Percentiles rank a stretch among this genome's conserved stretches.
Evolutionary conservation across 2,888 invertebrate genomes (phyloP).

Genomic region (Nasonovia ribisnigri): DNA sequence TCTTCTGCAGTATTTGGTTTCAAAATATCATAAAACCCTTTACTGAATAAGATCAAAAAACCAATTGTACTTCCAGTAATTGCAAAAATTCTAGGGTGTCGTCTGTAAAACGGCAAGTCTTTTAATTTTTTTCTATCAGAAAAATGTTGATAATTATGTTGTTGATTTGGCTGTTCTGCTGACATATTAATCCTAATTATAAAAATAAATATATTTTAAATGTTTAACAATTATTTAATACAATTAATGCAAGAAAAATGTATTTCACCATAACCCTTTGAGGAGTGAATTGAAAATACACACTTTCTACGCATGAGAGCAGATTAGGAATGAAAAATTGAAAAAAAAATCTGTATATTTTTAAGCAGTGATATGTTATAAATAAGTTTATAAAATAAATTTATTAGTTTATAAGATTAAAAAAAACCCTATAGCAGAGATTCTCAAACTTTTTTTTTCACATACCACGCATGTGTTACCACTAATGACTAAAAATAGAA

Average conservation of each 20-base stretch:
- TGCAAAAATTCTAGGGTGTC: slow-evolving; percentile 76
- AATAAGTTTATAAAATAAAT: not conserved
- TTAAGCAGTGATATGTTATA: not conserved
- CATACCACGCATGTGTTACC: too few relatives aligned
- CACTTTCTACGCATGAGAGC: not conserved
- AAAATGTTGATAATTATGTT: slow-evolving; percentile 23
- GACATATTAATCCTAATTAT: slow-evolving; percentile 38
- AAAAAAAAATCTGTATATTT: not conserved
- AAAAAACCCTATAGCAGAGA: too few relatives aligned
- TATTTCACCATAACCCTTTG: not conserved
- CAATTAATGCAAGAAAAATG: not conserved
- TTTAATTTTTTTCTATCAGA: slow-evolving; percentile 69
- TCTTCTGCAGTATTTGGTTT: slow-evolving; percentile 68
- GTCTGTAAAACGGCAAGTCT: slow-evolving; percentile 75
- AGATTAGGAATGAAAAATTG: not conserved
- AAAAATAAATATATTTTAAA: not conserved
- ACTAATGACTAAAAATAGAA: too few relatives aligned
- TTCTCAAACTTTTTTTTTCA: too few relatives aligned
- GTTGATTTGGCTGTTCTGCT: not conserved
- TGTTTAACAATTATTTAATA: not conserved
- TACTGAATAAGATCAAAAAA: slow-evolving; percentile 77
- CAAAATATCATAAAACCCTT: slow-evolving; percentile 79
- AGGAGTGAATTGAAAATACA: not conserved
- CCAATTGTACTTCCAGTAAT: slow-evolving; percentile 70
- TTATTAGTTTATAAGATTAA: not conserved